Evolutionary conservation across 2,113 vertebrate genomes (phyloP).

Genomic region (Nipponia nippon): DNA sequence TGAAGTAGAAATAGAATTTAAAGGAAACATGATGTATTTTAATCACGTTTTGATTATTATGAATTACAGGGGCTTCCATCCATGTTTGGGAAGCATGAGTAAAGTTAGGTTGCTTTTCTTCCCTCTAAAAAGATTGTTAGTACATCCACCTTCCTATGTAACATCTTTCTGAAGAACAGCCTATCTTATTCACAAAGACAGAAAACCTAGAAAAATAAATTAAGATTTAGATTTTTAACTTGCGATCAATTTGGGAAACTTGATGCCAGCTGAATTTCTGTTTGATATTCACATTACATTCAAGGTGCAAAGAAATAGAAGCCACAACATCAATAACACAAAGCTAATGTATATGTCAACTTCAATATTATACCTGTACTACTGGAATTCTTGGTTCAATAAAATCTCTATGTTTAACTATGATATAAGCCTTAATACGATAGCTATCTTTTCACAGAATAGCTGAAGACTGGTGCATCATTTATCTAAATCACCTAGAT

Average conservation of each 20-base stretch:
- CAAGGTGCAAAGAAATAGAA: constrained; percentile 39
- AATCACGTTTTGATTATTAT: neutral
- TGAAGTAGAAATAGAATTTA: neutral
- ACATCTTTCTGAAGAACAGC: neutral
- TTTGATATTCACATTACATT: constrained; percentile 28
- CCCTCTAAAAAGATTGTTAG: neutral
- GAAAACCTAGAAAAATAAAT: constrained; percentile 37
- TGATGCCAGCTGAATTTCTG: constrained; percentile 1
- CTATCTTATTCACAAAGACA: neutral
- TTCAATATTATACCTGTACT: neutral
- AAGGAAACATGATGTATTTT: neutral
- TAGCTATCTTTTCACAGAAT: neutral
- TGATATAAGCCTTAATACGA: neutral
- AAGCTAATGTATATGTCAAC: constrained; percentile 45
- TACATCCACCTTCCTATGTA: neutral
- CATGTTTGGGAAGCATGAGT: neutral
- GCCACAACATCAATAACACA: constrained; percentile 34
- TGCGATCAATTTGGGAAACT: constrained; percentile 16
- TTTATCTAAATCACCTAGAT: constrained; percentile 1
- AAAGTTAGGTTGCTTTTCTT: neutral
- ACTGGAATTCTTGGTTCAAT: constrained; percentile 26
- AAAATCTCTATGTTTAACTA: neutral
- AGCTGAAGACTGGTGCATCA: neutral
- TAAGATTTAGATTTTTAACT: constrained; percentile 36
- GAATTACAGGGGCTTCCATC: neutral